Evolutionary conservation across 92 coral and sea anemone species (phyloP).

Genomic region (Muricea muricata): DNA sequence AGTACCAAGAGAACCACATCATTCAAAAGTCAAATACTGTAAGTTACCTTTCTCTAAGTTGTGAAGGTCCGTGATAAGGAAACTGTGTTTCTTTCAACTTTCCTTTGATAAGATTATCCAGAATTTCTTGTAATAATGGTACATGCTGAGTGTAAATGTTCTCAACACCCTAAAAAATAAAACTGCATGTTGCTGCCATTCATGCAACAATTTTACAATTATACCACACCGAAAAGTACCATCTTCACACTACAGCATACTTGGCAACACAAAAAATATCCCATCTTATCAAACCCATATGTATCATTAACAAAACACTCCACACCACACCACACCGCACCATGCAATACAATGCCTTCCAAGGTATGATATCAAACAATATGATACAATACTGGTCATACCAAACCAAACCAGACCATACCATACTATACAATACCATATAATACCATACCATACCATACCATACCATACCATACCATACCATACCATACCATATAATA

Average conservation of each 20-base stretch:
- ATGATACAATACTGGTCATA: too few relatives aligned
- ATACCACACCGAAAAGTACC: too few relatives aligned
- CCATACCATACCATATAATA: background rate
- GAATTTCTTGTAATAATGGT: constrained; percentile 83
- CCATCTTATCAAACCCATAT: too few relatives aligned
- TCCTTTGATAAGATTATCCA: constrained; percentile 92
- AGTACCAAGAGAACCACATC: too few relatives aligned
- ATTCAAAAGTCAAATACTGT: too few relatives aligned
- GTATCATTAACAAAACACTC: too few relatives aligned
- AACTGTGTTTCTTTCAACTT: constrained; percentile 84
- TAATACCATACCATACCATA: background rate
- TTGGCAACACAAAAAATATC: too few relatives aligned
- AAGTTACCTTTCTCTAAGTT: constrained; percentile 86
- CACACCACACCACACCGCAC: background rate
- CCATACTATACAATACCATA: background rate
- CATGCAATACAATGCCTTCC: too few relatives aligned
- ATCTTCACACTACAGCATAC: too few relatives aligned
- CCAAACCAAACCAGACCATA: background rate
- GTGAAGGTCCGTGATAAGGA: constrained; percentile 87
- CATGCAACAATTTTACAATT: too few relatives aligned
- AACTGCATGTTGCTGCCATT: too few relatives aligned
- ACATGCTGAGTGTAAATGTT: constrained; percentile 96
- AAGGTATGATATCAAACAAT: too few relatives aligned
- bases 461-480: background rate
- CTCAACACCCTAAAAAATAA: constrained; percentile 86